Base-by-base conservation (phyloP, 1,140 invertebrate genomes). In the Theocolax elegans region DNA sequence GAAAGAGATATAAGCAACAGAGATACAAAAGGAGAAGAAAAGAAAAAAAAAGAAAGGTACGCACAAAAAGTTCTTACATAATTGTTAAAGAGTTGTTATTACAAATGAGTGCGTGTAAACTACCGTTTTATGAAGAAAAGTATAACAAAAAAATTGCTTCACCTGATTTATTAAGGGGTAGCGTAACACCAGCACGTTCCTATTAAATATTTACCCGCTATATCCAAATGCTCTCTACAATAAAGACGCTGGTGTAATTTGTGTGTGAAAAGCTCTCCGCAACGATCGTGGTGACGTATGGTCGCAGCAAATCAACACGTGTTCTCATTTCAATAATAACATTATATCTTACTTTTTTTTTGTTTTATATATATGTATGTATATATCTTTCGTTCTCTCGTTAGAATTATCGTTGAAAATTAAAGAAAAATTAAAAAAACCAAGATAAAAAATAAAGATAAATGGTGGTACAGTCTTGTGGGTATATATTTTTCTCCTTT, bases 291-390 rank as follows among this genome's bases (percentile, higher is more conserved):
- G 72, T 76, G 74, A 66, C 75, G 56, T 82, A 75, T 84, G 82
- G 82, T 81, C 76, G 81, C 83, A 85, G 82, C 82, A 85, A 85
- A 85, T 83, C 76, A 83, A 83, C 81, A 83, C 80, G 79, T 82
- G 67, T 79, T 77, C 23, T 38, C 31, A 23, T 42, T 38, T 17
- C 53, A 49, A 12, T 21, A 40, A 46, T 67, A 2, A 17, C 44
- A 44, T 49, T 38, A 46, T 48, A 31, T 75, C 48, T 27, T 53
- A 63, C 49, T 68, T 65, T 67, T 44, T n/a, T 51, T 49, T 51
- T 10, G 4, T 35, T 35, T 21, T 31, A 17, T 10, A 35, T 35
- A 10, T 35, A 35, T 35, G 10, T n/a, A n/a, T n/a, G n/a, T n/a
- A n/a, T n/a, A n/a, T n/a, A 6, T 35, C 4, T 35, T 35, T 35